phyloP scores from a whole-genome alignment of 2,113 vertebrate genomes.

The Australoheros scitulus region DNA sequence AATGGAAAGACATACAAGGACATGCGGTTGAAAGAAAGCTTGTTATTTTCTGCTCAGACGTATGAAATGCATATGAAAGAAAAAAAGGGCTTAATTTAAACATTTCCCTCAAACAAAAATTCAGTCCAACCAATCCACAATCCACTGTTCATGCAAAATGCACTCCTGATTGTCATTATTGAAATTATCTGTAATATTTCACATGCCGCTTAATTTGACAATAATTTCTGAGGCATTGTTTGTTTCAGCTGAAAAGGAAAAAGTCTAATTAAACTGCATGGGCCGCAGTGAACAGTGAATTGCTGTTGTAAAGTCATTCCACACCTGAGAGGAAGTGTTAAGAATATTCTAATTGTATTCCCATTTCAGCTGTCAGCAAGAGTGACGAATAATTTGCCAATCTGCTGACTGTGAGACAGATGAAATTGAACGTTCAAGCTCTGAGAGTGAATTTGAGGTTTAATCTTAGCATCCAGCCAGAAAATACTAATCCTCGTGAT shows the following conservation, averaged over 20 bases:
- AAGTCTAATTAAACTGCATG: conserved; percentile 21
- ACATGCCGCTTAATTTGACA: conserved; percentile 11
- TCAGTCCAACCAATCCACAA: neutral
- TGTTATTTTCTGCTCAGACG: neutral
- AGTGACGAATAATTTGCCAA: conserved; percentile 53
- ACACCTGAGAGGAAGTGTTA: conserved; percentile 50
- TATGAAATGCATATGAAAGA: neutral
- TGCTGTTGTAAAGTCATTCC: conserved; percentile 26
- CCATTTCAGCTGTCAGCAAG: conserved; percentile 42
- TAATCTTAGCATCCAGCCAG: conserved; percentile 55
- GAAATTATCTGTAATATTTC: conserved; percentile 5
- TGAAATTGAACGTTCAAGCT: conserved; percentile 55
- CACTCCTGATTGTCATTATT: neutral
- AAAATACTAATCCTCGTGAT: conserved; percentile 50
- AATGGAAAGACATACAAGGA: neutral
- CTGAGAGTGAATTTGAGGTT: conserved; percentile 36
- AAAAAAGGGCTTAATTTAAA: neutral
- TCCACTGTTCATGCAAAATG: neutral
- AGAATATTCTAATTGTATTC: conserved; percentile 58
- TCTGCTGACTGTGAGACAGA: conserved; percentile 45
- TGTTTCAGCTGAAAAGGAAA: conserved; percentile 9
- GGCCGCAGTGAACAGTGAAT: conserved; percentile 17
- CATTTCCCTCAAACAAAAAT: neutral
- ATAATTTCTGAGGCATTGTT: conserved; percentile 21
- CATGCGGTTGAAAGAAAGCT: neutral